phyloP scores from a whole-genome alignment of 2,888 invertebrate genomes.

The Cosmorhoe ocellata region DNA sequence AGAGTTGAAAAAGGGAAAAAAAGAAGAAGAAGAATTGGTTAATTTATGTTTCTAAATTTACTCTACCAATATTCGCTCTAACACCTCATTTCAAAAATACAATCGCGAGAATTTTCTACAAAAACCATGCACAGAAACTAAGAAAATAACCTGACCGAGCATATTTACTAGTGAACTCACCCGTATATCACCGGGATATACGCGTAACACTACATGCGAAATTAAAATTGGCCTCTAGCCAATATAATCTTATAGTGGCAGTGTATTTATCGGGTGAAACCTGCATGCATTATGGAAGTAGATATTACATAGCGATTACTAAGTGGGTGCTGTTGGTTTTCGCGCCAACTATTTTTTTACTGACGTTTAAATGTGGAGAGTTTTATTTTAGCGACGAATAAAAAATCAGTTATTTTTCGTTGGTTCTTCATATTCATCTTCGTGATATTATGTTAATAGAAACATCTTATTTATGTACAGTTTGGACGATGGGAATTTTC shows the following conservation, averaged over 20 bases:
- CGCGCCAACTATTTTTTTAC: conserved; percentile 5
- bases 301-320: conserved; percentile 14
- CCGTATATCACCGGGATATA: conserved; percentile 54
- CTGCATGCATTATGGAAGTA: conserved; percentile 32
- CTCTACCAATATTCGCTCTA: background rate
- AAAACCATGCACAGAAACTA: conserved; percentile 15
- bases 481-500: too few relatives aligned
- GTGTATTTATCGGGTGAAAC: conserved; percentile 50
- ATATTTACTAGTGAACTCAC: conserved; percentile 27
- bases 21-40: too few relatives aligned
- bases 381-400: background rate
- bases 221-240: conserved; percentile 73
- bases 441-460: too few relatives aligned
- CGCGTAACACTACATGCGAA: conserved; percentile 61
- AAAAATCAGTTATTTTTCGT: too few relatives aligned
- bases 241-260: conserved; percentile 66
- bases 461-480: too few relatives aligned
- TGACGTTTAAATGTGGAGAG: background rate
- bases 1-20: too few relatives aligned
- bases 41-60: too few relatives aligned
- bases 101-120: too few relatives aligned
- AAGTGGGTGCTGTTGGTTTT: conserved; percentile 7
- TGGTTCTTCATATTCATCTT: too few relatives aligned
- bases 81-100: background rate
- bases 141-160: conserved; percentile 20